A percentile compares a stretch with the other conserved stretches of the same genome.
phyloP scores from a whole-genome alignment of 2,888 invertebrate genomes.

The Epicampocera succincta region DNA sequence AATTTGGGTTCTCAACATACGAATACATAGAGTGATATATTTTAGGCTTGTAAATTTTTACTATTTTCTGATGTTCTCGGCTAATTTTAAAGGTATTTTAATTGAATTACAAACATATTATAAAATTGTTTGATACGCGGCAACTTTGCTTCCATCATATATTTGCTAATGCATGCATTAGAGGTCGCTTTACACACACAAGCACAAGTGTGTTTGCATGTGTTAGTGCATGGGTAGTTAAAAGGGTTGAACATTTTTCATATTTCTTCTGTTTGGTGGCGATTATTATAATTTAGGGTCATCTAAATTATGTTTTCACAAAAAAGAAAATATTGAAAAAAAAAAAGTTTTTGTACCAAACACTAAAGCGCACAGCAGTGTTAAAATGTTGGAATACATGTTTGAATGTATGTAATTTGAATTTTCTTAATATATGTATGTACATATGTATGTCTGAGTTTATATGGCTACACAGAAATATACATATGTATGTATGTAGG shows the following conservation, averaged over 20 bases:
- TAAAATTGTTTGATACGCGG: too few relatives aligned
- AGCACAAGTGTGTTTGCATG: not conserved
- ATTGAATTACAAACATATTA: too few relatives aligned
- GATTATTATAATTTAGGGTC: slow-evolving; percentile 67
- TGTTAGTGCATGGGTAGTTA: slow-evolving; percentile 29
- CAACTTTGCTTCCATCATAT: too few relatives aligned
- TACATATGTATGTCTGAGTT: not conserved
- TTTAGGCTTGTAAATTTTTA: too few relatives aligned
- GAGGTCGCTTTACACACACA: not conserved
- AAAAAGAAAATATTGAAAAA: slow-evolving; percentile 12
- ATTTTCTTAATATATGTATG: not conserved
- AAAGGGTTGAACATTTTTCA: slow-evolving; percentile 62
- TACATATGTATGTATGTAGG: not conserved
- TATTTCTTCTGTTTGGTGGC: slow-evolving; percentile 39
- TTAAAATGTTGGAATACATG: not conserved
- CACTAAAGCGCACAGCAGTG: not conserved
- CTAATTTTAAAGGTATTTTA: too few relatives aligned
- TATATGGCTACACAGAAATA: too few relatives aligned
- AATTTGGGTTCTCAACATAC: too few relatives aligned
- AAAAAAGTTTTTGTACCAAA: slow-evolving; percentile 21
- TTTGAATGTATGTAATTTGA: not conserved
- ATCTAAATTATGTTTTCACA: slow-evolving; percentile 56
- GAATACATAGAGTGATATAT: too few relatives aligned
- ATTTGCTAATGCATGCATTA: not conserved
- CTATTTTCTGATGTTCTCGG: too few relatives aligned